phyloP scores from a whole-genome alignment of 2,113 vertebrate genomes.

The Cervus canadensis region DNA sequence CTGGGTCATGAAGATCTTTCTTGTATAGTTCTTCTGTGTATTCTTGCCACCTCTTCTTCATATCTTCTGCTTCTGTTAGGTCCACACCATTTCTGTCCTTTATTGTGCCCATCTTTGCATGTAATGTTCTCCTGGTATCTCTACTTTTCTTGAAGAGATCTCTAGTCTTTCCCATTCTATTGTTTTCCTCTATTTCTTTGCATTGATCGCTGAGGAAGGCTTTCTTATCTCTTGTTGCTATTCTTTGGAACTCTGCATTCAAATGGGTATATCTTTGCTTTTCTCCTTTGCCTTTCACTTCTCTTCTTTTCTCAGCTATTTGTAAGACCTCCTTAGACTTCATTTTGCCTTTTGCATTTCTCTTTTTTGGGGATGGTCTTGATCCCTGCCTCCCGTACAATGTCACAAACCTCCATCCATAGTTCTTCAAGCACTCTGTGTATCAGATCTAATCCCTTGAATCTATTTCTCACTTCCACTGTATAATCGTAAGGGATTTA shows the following conservation, averaged over 20 bases:
- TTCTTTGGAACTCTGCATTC: not conserved
- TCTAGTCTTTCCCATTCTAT: not conserved
- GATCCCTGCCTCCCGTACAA: not conserved
- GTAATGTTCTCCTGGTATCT: not conserved
- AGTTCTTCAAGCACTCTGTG: not conserved
- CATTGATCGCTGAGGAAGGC: not conserved
- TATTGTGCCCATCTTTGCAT: not conserved
- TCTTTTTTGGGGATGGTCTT: not conserved
- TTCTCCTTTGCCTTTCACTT: not conserved
- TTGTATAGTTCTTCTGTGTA: not conserved
- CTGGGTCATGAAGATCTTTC: not conserved
- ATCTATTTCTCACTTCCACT: not conserved
- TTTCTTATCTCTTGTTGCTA: not conserved
- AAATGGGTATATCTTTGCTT: not conserved
- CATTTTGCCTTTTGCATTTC: not conserved
- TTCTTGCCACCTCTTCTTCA: not conserved
- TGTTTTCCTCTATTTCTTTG: not conserved
- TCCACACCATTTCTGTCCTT: not conserved
- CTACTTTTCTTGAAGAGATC: not conserved
- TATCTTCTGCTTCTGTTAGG: not conserved
- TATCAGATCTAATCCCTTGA: not conserved
- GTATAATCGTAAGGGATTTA: not conserved
- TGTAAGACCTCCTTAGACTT: not conserved
- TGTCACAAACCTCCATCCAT: fast-evolving
- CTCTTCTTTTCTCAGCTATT: not conserved